Conservation (phyloP, 2,113 vertebrate species). For the Corvus cornix region DNA sequence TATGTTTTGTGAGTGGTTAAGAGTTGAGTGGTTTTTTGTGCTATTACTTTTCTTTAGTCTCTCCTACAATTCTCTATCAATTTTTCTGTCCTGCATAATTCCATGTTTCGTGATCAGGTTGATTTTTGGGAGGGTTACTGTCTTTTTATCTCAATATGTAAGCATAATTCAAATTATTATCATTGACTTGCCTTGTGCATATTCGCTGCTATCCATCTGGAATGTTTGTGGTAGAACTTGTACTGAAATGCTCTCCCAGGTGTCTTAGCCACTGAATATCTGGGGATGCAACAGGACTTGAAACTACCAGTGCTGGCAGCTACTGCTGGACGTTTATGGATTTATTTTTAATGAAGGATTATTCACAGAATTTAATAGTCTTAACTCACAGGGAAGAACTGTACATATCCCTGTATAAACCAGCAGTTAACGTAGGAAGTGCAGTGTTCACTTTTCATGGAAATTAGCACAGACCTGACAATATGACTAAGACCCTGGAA, state of each 20-base stretch:
- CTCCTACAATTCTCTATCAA: background rate
- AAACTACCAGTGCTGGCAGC: background rate
- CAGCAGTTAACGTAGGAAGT: background rate
- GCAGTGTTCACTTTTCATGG: background rate
- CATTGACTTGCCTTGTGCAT: background rate
- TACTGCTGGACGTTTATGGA: background rate
- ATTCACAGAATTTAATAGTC: background rate
- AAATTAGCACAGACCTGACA: background rate
- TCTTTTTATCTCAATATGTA: background rate
- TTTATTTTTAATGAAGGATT: background rate
- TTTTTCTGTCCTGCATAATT: background rate
- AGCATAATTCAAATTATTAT: background rate
- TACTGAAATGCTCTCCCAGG: background rate
- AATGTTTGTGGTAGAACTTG: background rate
- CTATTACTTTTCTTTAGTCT: background rate
- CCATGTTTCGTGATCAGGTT: background rate
- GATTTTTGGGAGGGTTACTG: background rate
- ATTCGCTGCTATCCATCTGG: background rate
- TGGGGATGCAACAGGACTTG: fast-evolving
- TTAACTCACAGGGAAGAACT: background rate
- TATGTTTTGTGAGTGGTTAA: background rate
- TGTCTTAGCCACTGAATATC: background rate
- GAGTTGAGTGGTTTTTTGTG: background rate
- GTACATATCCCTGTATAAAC: background rate
- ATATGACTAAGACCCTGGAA: background rate